Percentiles rank a stretch among this genome's conserved stretches.
Evolutionary conservation across 2,113 vertebrate genomes (phyloP).

Genomic region (Atlantisia rogersi): DNA sequence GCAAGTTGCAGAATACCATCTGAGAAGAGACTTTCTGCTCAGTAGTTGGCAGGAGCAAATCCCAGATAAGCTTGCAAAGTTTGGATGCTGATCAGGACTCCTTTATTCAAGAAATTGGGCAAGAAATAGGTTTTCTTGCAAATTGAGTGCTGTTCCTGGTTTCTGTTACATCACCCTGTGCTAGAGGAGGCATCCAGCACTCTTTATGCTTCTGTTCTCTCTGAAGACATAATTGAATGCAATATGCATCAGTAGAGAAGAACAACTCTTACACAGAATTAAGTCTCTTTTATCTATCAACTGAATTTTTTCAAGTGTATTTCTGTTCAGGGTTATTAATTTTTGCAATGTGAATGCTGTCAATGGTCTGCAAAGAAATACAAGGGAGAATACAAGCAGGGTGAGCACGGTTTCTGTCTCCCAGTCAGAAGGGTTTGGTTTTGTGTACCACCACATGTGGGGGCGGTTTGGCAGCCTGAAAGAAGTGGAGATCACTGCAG

Average conservation of each 20-base stretch:
- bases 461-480: neutral
- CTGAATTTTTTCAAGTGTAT: neutral
- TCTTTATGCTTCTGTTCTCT: neutral
- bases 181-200: neutral
- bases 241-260: neutral
- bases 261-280: neutral
- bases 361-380: neutral
- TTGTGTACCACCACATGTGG: rapidly evolving
- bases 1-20: neutral
- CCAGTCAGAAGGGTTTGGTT: neutral
- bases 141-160: neutral
- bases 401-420: neutral
- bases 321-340: neutral
- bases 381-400: neutral
- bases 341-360: neutral
- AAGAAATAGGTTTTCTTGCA: neutral
- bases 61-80: neutral
- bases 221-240: neutral
- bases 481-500: rapidly evolving
- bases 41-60: neutral
- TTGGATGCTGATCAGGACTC: neutral
- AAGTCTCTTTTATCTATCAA: neutral
- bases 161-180: neutral
- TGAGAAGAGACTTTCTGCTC: neutral
- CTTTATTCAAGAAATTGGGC: neutral